These are phyloP conservation scores for Xenus cinereus DNA, from an alignment of 2,113 vertebrate species.

Conservation along the genomic window DNA sequence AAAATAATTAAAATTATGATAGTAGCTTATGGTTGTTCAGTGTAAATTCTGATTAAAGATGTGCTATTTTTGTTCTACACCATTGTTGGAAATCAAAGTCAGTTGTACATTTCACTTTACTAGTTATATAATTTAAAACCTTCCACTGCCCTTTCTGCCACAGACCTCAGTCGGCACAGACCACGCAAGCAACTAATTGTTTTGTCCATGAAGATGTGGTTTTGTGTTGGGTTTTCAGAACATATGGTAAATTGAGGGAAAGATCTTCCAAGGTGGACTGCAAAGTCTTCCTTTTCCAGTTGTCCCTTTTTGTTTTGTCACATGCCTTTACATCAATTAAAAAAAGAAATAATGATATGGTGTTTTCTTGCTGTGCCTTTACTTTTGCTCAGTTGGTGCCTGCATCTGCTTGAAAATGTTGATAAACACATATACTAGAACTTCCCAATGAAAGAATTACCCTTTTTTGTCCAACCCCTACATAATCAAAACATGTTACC, in stretches of 20 bases:
- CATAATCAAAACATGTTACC: not conserved
- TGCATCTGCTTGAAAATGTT: not conserved
- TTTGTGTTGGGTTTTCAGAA: not conserved
- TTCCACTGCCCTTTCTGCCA: not conserved
- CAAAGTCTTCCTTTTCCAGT: not conserved
- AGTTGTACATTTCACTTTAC: not conserved
- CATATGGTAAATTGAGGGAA: not conserved
- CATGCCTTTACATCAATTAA: not conserved
- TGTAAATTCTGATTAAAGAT: not conserved
- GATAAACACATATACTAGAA: not conserved
- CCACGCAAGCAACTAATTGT: not conserved
- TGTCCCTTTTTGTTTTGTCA: not conserved
- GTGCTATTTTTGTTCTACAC: rapidly evolving
- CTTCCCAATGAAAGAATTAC: not conserved
- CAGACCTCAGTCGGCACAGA: too few species aligned
- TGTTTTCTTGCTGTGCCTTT: not conserved
- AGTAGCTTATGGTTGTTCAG: not conserved
- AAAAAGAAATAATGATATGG: too few species aligned
- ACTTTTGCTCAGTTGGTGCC: not conserved
- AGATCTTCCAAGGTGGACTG: not conserved
- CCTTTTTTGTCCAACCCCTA: rapidly evolving
- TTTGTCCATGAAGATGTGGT: not conserved
- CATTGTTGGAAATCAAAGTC: not conserved
- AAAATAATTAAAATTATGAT: not conserved
- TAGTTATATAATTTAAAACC: not conserved